Conservation (phyloP, 1,140 invertebrate genomes). For the Lucilia cuprina region DNA sequence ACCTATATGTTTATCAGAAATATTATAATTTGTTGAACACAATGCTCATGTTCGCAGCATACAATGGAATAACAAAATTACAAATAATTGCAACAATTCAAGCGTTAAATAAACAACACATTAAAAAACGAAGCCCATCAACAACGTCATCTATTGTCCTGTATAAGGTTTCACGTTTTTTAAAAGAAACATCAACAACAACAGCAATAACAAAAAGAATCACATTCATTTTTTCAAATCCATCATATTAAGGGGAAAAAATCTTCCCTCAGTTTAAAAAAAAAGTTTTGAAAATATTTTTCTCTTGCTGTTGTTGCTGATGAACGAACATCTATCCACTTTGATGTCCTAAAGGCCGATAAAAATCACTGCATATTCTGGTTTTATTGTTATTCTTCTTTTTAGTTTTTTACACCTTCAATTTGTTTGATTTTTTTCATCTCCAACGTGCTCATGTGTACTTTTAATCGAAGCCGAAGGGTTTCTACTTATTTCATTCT, state of each 20-base stretch:
- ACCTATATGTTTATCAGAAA: no score
- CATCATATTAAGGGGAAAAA: background rate
- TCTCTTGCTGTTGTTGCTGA: background rate
- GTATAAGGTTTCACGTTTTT: background rate
- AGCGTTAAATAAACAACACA: background rate
- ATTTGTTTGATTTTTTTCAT: background rate
- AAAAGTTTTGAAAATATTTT: background rate
- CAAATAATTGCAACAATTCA: background rate
- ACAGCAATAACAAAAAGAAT: background rate
- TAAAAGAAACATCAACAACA: no score
- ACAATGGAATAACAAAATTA: background rate
- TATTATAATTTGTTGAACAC: no score
- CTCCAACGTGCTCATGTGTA: constrained; percentile 18
- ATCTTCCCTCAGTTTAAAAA: background rate
- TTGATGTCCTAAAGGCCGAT: constrained; percentile 19
- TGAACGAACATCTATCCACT: background rate
- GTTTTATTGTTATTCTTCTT: background rate
- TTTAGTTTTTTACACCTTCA: background rate
- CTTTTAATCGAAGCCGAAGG: constrained; percentile 26
- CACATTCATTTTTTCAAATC: background rate
- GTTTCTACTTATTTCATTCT: background rate
- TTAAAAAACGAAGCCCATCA: background rate
- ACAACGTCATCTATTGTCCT: background rate
- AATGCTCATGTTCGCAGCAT: no score
- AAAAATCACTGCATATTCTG: constrained; percentile 24